Percentiles rank a stretch among this genome's conserved stretches.
These are phyloP conservation scores for Syngnathoides biaculeatus DNA, from an alignment of 2,113 vertebrate genomes.

Conservation along the genomic window DNA sequence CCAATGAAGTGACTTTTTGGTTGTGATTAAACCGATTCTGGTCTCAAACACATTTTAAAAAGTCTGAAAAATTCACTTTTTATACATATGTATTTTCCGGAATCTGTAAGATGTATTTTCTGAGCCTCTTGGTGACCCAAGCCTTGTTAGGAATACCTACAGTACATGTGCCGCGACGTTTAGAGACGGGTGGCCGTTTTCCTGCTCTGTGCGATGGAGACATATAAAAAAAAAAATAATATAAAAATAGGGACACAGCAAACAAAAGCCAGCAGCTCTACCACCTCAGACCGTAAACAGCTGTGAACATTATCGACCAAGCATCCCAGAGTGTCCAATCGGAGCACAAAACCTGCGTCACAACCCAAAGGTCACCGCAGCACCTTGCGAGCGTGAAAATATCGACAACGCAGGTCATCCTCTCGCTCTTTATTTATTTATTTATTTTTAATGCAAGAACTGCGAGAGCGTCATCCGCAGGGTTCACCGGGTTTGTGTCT, in stretches of 20 bases:
- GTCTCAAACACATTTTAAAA: constrained; percentile 4
- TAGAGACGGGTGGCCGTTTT: constrained; percentile 25
- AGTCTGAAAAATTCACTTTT: too few relatives aligned
- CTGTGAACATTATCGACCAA: constrained; percentile 55
- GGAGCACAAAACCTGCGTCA: constrained; percentile 34
- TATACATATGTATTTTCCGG: too few relatives aligned
- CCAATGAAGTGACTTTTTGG: not conserved
- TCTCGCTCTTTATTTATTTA: not conserved
- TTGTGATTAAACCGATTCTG: not conserved
- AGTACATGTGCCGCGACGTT: not conserved
- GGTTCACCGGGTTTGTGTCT: constrained; percentile 41
- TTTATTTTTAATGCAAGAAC: constrained; percentile 52
- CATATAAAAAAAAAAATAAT: constrained; percentile 8
- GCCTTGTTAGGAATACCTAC: constrained; percentile 30
- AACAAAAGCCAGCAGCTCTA: constrained; percentile 49
- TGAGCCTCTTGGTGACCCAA: constrained; percentile 50
- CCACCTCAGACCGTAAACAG: constrained; percentile 30
- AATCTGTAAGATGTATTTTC: not conserved
- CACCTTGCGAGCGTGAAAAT: constrained; percentile 27
- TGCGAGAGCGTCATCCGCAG: constrained; percentile 27
- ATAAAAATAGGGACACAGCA: constrained; percentile 2
- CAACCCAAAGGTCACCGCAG: constrained; percentile 27
- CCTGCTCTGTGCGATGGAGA: constrained; percentile 25
- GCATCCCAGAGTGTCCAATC: constrained; percentile 31
- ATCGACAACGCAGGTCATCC: constrained; percentile 32